These are phyloP conservation scores for Onychomys arenicola DNA, from an alignment of 2,797 vertebrate species.

Conservation along the genomic window DNA sequence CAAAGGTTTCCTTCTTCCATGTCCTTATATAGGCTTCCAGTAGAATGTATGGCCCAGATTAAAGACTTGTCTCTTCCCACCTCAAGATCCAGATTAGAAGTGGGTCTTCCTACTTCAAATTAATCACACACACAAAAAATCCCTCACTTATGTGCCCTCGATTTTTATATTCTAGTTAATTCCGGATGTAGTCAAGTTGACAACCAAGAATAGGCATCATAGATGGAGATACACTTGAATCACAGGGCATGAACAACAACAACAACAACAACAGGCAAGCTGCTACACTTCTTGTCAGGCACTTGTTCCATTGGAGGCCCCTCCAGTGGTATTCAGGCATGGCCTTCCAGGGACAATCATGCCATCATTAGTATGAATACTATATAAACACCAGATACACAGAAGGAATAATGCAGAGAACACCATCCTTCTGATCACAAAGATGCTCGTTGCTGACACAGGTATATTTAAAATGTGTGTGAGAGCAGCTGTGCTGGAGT, in stretches of 20 bases:
- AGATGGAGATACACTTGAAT: conserved; percentile 79
- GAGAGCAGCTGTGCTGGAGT: background rate
- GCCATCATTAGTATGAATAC: background rate
- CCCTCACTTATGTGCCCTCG: too few relatives aligned
- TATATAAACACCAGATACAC: background rate
- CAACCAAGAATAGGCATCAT: background rate
- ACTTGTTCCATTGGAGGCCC: background rate
- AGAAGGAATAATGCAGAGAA: background rate
- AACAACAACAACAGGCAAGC: background rate
- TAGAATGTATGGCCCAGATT: background rate
- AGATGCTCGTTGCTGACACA: background rate
- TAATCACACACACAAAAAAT: background rate
- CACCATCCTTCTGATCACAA: background rate
- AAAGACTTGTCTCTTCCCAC: background rate
- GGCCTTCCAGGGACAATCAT: background rate
- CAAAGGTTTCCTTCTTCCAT: background rate
- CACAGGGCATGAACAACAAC: conserved; percentile 21
- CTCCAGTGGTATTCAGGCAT: background rate
- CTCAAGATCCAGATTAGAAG: background rate
- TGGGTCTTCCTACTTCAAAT: background rate
- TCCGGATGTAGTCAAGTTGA: background rate
- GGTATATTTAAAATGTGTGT: background rate
- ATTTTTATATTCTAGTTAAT: background rate
- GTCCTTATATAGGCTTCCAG: background rate
- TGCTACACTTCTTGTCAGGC: background rate